Percentiles rank a stretch among this genome's conserved stretches.
Conservation (phyloP, 2,888 invertebrate species). For the Macrosiphum euphorbiae region DNA sequence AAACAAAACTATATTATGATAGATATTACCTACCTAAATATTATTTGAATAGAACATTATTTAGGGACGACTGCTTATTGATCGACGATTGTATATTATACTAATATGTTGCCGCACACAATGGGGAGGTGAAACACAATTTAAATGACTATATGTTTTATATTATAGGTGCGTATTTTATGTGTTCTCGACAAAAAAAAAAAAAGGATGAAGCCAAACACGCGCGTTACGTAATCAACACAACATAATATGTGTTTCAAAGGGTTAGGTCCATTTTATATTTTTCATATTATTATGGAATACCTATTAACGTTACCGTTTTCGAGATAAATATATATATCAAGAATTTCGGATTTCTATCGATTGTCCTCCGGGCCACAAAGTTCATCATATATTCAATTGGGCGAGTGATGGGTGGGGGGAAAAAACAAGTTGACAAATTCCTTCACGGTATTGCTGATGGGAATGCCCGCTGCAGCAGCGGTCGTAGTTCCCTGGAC, state of each 20-base stretch:
- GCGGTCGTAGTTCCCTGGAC: slow-evolving; percentile 40
- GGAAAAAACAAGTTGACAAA: slow-evolving; percentile 47
- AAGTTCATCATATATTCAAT: not conserved
- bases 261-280: slow-evolving; percentile 19
- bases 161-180: slow-evolving; percentile 4
- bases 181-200: not conserved
- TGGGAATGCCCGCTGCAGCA: slow-evolving; percentile 23
- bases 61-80: not conserved
- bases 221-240: slow-evolving; percentile 32
- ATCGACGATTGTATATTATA: not conserved
- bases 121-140: slow-evolving; percentile 21
- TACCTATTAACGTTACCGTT: too few relatives aligned
- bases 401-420: not conserved
- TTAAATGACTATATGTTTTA: not conserved
- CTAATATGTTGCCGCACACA: not conserved
- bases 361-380: not conserved
- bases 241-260: slow-evolving; percentile 9
- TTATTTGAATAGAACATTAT: not conserved
- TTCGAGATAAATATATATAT: not conserved
- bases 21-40: not conserved
- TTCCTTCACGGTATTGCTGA: slow-evolving; percentile 49
- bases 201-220: slow-evolving; percentile 56
- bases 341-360: slow-evolving; percentile 25
- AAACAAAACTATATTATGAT: not conserved
- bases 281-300: not conserved